These are phyloP conservation scores for Stratiomys singularior DNA, from an alignment of 2,888 invertebrate genomes.

Conservation along the genomic window DNA sequence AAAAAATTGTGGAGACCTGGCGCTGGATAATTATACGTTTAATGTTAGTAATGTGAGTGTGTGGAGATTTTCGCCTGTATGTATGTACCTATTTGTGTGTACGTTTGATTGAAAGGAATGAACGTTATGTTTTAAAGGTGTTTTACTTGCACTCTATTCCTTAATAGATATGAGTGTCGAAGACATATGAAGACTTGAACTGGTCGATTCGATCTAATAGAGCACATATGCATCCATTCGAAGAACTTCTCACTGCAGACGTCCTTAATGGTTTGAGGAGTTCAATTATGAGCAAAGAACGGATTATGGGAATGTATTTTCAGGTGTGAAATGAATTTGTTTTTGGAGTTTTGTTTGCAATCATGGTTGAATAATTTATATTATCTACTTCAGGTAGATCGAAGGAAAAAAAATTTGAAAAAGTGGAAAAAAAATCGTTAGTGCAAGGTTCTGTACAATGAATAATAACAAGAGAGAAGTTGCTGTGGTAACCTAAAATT, in stretches of 20 bases:
- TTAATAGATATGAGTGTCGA: not conserved
- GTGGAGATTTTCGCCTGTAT: conserved; percentile 19
- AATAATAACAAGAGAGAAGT: no score
- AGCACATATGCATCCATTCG: not conserved
- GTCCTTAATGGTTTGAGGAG: conserved; percentile 10
- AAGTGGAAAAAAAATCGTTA: no score
- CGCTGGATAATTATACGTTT: conserved; percentile 50
- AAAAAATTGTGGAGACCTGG: conserved; percentile 50
- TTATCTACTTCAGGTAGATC: no score
- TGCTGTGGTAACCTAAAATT: no score
- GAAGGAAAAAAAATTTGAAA: no score
- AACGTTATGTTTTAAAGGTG: not conserved
- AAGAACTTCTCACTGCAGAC: not conserved
- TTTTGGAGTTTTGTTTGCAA: no score
- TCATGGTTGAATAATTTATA: no score
- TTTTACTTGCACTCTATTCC: not conserved
- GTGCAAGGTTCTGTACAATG: no score
- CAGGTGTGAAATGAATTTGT: no score
- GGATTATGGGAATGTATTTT: not conserved
- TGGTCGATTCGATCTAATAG: not conserved
- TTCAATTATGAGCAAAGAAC: not conserved
- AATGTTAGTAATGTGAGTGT: conserved; percentile 46
- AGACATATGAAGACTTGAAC: not conserved
- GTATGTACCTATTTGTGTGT: not conserved
- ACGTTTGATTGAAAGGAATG: not conserved